These are phyloP conservation scores for Eubasilissa regina DNA, from an alignment of 1,140 invertebrate species.

Conservation along the genomic window DNA sequence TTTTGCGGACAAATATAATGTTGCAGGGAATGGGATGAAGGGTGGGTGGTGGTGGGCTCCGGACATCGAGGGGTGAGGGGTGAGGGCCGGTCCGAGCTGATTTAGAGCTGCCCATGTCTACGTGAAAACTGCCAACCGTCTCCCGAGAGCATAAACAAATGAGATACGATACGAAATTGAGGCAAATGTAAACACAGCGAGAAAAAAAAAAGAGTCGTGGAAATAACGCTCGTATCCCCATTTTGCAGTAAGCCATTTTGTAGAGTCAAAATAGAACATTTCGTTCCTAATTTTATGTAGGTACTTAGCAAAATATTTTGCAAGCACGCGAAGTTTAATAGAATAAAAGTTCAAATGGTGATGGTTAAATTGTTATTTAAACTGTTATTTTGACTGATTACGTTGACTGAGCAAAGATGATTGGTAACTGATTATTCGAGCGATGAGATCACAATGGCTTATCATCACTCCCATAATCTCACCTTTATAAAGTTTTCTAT, in stretches of 20 bases:
- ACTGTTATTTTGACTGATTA: too few species aligned
- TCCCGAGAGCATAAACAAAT: conserved; percentile 61
- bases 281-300: background rate
- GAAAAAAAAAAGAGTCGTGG: conserved; percentile 52
- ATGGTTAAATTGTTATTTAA: too few species aligned
- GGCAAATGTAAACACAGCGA: conserved; percentile 59
- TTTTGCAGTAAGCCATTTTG: conserved; percentile 56
- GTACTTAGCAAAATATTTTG: too few species aligned
- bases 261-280: conserved; percentile 40
- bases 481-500: too few species aligned
- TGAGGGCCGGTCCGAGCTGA: conserved; percentile 52
- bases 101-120: conserved; percentile 60
- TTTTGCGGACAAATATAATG: conserved; percentile 43
- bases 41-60: conserved; percentile 25
- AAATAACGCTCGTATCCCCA: conserved; percentile 59
- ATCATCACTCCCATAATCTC: too few species aligned
- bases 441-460: too few species aligned
- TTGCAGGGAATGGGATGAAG: conserved; percentile 4
- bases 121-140: conserved; percentile 61
- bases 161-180: conserved; percentile 61
- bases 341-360: too few species aligned
- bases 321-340: too few species aligned
- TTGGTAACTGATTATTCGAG: too few species aligned
- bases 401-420: too few species aligned
- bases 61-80: background rate